Base-by-base conservation (phyloP, 2,888 invertebrate species). In the Pyrrhia umbra region DNA sequence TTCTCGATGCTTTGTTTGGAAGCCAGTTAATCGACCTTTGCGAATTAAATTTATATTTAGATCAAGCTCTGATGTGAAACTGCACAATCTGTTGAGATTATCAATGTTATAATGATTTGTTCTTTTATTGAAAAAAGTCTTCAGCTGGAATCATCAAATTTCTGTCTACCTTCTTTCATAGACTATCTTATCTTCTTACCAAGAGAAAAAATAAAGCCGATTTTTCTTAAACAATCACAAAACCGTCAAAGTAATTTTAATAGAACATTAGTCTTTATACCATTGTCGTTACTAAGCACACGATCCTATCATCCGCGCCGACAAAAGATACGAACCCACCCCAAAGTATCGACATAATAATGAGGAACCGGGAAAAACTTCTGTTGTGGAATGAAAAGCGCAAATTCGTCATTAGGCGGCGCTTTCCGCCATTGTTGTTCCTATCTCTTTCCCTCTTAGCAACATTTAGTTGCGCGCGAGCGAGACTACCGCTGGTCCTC, bases 401-500 rank as follows among this genome's bases (percentile, higher is more conserved):
- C 95, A 95, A 95, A 95, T 95, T 95, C 95, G 95, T 94, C 95
- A 95, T 95, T 95, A 94, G 95, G 92, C 92, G 92, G 93, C 93
- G 93, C 91, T 94, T 93, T 91, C 93, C 93, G 90, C 91, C 92
- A 93, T 94, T 94, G 92, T 94, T 91, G 88, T 86, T 77, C 75
- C 85, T 81, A 76, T 92, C 89, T 86, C 87, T 65, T 78, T 92
- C 86, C 40, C 75, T 74, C 87, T 75, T 34, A 63, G 60, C 46
- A 30, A 66, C 47, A 64, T 76, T 75, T 72, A 65, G 69, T 70
- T 67, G 68, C 70, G 88, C 72, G 82, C 66, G 88, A 92, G 86
- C 68, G 90, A 86, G 92, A 93, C 83, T 86, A 88, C 86, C 85
- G 86, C 85, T 89, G 91, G 92, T 94, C 93, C 93, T 94, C 84